Percentiles rank a stretch among this genome's conserved stretches.
These are phyloP conservation scores for Temnothorax ravouxi DNA, from an alignment of 2,888 invertebrate species.

Conservation along the genomic window DNA sequence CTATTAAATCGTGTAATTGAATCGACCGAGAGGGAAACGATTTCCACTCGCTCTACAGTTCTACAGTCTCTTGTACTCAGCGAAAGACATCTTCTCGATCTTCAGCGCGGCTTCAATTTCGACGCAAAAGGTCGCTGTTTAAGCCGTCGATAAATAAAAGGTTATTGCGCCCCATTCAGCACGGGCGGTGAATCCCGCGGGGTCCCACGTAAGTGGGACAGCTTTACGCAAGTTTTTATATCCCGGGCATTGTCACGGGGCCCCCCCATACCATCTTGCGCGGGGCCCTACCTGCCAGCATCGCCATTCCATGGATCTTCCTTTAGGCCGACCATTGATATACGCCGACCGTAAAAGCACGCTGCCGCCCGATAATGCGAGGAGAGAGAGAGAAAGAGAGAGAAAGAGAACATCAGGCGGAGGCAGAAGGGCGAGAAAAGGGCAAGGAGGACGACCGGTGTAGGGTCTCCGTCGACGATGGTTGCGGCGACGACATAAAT, in stretches of 20 bases:
- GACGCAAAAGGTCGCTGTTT: conserved; percentile 72
- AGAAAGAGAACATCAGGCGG: background rate
- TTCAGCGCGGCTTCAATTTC: conserved; percentile 64
- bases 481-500: conserved; percentile 69
- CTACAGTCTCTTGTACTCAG: conserved; percentile 13
- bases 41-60: conserved; percentile 42
- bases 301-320: conserved; percentile 62
- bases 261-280: conserved; percentile 46
- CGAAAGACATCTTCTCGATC: conserved; percentile 52
- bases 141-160: conserved; percentile 80
- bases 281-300: conserved; percentile 37
- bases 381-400: conserved; percentile 35
- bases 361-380: conserved; percentile 67
- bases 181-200: conserved; percentile 53
- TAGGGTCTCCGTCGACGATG: conserved; percentile 40
- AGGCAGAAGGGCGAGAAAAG: conserved; percentile 65
- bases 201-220: conserved; percentile 75
- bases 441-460: conserved; percentile 58
- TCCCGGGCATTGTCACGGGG: conserved; percentile 77
- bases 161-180: conserved; percentile 75
- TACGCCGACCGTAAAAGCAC: conserved; percentile 81
- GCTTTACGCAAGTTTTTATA: conserved; percentile 82
- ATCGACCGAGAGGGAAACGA: conserved; percentile 30
- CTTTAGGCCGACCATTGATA: conserved; percentile 77
- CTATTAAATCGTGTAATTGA: conserved; percentile 43